Evolutionary conservation across 2,888 invertebrate species (phyloP).

Genomic region (Petrophora chlorosata): DNA sequence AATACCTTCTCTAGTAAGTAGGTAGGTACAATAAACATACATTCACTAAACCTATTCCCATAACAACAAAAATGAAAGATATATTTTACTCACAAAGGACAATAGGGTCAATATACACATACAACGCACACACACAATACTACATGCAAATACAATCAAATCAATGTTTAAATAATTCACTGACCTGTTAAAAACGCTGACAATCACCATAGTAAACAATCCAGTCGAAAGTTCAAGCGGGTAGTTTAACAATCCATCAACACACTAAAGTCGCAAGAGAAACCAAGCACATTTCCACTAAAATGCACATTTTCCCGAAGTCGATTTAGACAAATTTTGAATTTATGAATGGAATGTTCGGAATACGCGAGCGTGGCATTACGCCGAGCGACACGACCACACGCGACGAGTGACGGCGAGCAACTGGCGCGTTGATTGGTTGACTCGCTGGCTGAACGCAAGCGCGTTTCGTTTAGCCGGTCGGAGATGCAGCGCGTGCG

Average conservation of each 20-base stretch:
- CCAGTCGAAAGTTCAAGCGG: slow-evolving; percentile 55
- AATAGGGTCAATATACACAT: slow-evolving; percentile 9
- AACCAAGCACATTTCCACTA: slow-evolving; percentile 70
- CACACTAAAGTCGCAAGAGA: slow-evolving; percentile 49
- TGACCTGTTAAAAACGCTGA: slow-evolving; percentile 81
- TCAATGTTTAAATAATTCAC: slow-evolving; percentile 42
- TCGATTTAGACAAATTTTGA: slow-evolving; percentile 43
- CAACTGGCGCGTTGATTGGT: slow-evolving; percentile 65
- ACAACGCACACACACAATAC: slow-evolving; percentile 4
- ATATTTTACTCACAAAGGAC: slow-evolving; percentile 5
- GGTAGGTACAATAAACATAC: too few species aligned
- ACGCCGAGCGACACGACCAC: slow-evolving; percentile 51
- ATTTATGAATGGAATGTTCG: slow-evolving; percentile 33
- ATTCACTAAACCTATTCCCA: too few species aligned
- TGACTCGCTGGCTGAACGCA: slow-evolving; percentile 26
- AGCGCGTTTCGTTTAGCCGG: slow-evolving; percentile 23
- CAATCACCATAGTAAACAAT: slow-evolving; percentile 81
- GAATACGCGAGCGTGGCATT: slow-evolving; percentile 51
- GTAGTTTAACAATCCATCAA: slow-evolving; percentile 56
- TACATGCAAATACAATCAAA: slow-evolving; percentile 34
- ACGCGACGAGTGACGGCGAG: slow-evolving; percentile 50
- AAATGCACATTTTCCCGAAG: slow-evolving; percentile 62
- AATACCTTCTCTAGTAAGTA: too few species aligned
- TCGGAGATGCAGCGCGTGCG: slow-evolving; percentile 64
- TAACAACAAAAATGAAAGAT: background rate